phyloP scores from a whole-genome alignment of 1,140 invertebrate species.

The Hypothenemus hampei region DNA sequence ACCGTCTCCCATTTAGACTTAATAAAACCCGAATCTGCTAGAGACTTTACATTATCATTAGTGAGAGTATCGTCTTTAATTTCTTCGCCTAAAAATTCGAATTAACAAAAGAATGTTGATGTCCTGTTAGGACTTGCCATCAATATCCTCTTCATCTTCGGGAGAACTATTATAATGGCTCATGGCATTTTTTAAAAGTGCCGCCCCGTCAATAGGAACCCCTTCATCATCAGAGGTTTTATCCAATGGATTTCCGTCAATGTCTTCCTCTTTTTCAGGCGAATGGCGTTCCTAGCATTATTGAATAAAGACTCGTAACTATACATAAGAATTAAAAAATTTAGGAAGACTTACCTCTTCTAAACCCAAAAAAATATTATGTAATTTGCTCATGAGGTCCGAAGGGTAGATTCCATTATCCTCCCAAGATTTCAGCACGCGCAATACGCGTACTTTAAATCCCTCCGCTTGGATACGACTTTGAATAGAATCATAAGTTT shows the following conservation, averaged over 20 bases:
- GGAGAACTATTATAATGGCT: conserved; percentile 46
- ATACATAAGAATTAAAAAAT: not conserved
- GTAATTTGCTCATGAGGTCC: conserved; percentile 85
- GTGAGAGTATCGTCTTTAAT: conserved; percentile 43
- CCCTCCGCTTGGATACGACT: conserved; percentile 92
- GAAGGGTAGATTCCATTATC: conserved; percentile 94
- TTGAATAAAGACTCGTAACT: not conserved
- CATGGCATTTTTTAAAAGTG: conserved; percentile 65
- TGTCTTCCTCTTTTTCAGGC: conserved; percentile 43
- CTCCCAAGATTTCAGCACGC: conserved; percentile 94
- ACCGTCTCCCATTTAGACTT: conserved; percentile 95
- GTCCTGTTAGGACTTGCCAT: conserved; percentile 26
- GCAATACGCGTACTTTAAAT: conserved; percentile 92
- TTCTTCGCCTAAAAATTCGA: conserved; percentile 31
- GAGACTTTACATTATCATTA: conserved; percentile 16
- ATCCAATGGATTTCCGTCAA: conserved; percentile 64
- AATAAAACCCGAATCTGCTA: conserved; percentile 60
- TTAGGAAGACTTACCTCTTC: conserved; percentile 23
- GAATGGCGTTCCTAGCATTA: conserved; percentile 11
- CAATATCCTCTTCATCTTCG: conserved; percentile 37
- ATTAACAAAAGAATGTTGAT: not conserved
- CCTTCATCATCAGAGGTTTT: conserved; percentile 56
- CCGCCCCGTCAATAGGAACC: conserved; percentile 76
- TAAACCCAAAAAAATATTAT: conserved; percentile 73
- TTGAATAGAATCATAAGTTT: conserved; percentile 72